Conservation (phyloP, 2,113 vertebrate species). For the Phaetusa simplex region DNA sequence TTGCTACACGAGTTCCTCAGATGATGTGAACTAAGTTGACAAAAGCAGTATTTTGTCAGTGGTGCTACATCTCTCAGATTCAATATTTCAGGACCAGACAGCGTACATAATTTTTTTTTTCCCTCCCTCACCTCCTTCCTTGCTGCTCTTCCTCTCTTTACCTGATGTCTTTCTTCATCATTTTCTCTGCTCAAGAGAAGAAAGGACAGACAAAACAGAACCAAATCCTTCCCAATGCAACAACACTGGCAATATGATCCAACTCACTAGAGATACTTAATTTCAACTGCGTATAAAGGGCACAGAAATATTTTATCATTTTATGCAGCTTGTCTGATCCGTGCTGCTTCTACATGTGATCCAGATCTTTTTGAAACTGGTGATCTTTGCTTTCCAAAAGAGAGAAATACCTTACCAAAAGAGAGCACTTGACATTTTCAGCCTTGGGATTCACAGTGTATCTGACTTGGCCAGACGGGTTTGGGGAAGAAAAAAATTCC, state of each 20-base stretch:
- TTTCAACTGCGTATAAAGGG: not conserved
- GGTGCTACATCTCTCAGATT: not conserved
- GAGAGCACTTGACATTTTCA: not conserved
- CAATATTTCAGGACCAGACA: not conserved
- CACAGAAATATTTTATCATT: not conserved
- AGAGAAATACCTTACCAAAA: not conserved
- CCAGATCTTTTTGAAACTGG: not conserved
- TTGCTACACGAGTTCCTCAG: not conserved
- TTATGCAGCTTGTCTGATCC: not conserved
- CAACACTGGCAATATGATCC: not conserved
- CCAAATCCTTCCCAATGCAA: rapidly evolving
- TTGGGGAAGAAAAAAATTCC: not conserved
- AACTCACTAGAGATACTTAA: rapidly evolving
- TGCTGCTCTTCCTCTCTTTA: not conserved
- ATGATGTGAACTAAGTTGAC: slow-evolving; percentile 41
- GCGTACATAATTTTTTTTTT: not conserved
- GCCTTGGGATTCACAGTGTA: not conserved
- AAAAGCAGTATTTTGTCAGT: slow-evolving; percentile 40
- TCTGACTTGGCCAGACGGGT: not conserved
- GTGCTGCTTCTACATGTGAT: not conserved
- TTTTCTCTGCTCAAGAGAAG: not conserved
- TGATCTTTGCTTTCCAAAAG: not conserved
- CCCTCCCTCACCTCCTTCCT: not conserved
- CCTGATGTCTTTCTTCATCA: not conserved
- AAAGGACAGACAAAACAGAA: not conserved